Base-by-base conservation (phyloP, 2,797 vertebrate genomes). In the Pangasius mekongensis region DNA sequence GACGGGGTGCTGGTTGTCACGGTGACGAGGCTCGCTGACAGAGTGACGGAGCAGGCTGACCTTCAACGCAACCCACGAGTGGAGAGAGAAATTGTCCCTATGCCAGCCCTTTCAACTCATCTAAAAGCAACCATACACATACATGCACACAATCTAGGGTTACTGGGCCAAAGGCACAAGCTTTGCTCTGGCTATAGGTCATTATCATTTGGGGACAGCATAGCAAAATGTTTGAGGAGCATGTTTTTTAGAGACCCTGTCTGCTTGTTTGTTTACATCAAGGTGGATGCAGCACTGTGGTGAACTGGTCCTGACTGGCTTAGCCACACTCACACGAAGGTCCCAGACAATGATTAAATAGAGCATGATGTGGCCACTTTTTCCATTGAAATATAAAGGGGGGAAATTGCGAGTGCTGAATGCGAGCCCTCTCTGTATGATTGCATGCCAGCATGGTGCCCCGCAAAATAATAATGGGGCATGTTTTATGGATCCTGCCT, bases 381-480 rank as follows among this genome's bases (percentile, higher is more conserved):
- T 90, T 86, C 62, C 87, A 84, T 62, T 56, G 71, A 88, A 94
- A 89, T 88, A 86, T 89, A 88, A 89, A 87, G 85, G 66, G 49
- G 85, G 88, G 89, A 93, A 92, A 91, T 92, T 91, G 94, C 92
- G 94, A 94, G 93, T 92, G 93, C 92, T 85, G 89, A 94, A 93
- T 92, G 90, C 80, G 87, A 93, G 92, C 90, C 93, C 91, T 86
- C 77, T 91, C 92, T 93, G 91, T 95, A 92, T 95, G 94, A 95
- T 94, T 94, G 94, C 91, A 88, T 94, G 95, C 95, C 95, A 95
- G 95, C 93, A 81, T 94, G 94, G 91, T 89, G 92, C 94, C 89
- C 91, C 73, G 82, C 54, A 89, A 89, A 91, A 93, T 91, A 93
- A 95, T 94, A 94, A 95, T 95, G 93, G 94, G 88, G 90, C 90